A percentile compares a stretch with the other conserved stretches of the same genome.
Evolutionary conservation across 2,113 vertebrate species (phyloP).

Genomic region (Phylloscopus trochiloides): DNA sequence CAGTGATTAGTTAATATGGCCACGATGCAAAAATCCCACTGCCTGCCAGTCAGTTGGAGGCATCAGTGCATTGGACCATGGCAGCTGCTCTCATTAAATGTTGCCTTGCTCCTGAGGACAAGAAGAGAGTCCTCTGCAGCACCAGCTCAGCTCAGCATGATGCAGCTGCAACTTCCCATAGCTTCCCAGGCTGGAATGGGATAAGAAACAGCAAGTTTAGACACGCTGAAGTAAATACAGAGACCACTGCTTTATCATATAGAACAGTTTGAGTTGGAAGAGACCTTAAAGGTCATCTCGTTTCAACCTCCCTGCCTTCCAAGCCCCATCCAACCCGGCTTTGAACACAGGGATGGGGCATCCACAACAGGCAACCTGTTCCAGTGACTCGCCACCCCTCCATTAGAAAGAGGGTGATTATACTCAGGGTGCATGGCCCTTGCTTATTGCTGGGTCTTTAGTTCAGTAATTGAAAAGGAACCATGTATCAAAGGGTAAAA

Average conservation of each 20-base stretch:
- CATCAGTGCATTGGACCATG: not conserved
- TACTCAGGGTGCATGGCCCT: not conserved
- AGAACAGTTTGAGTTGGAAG: not conserved
- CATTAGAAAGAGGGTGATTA: not conserved
- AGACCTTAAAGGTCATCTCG: not conserved
- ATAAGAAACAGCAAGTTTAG: not conserved
- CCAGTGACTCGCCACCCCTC: accelerated
- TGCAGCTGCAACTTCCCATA: not conserved
- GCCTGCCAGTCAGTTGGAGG: not conserved
- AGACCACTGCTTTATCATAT: not conserved
- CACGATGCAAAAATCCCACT: slow-evolving; percentile 24
- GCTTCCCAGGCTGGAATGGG: not conserved
- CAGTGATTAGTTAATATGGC: not conserved
- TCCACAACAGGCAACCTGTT: not conserved
- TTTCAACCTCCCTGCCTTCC: not conserved
- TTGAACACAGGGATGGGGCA: not conserved
- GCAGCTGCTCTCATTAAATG: not conserved
- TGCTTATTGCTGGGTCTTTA: not conserved
- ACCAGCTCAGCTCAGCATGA: not conserved
- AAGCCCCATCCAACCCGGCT: not conserved
- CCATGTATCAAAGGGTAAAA: not conserved
- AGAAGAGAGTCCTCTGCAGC: not conserved
- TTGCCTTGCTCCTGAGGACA: not conserved
- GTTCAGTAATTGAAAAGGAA: not conserved
- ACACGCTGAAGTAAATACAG: not conserved